Base-by-base conservation (phyloP, 2,797 vertebrate genomes). In the Xiphorhynchus erythropygius region DNA sequence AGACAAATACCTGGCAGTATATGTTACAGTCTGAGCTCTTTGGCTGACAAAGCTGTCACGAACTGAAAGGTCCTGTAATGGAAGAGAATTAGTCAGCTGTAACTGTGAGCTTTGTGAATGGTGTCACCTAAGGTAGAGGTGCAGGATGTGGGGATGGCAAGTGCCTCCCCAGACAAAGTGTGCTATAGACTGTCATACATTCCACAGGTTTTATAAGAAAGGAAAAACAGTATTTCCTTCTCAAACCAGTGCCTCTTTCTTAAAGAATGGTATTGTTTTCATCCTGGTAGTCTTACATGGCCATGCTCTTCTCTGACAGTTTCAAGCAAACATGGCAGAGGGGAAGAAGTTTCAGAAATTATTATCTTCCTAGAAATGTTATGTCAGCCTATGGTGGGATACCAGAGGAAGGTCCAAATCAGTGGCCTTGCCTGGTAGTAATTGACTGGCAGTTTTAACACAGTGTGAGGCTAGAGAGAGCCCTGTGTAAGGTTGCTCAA, bases 1-100 rank as follows among this genome's bases (percentile, higher is more conserved):
- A 91, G 89, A 89, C 79, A 88, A 83, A 87, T 77, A 92, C 62
- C 93, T 96, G 91, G 85, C 84, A 95, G 62, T 30, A 1, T 63
- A 5, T 2, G 1, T 83, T 94, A 89, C 65, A 59, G 76, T 71
- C 87, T 93, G 87, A 92, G 63, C 69, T 75, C 55, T 65, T 94
- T 93, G 91, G 82, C 94, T 92, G 91, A 81, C 79, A 86, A 78
- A 93, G 69, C 60, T 91, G 57, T 92, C 87, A 91, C 1, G 3
- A 93, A 73, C 57, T 78, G 64, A 81, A 67, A 63, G 57, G 50
- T 73, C 76, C 59, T 94, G 87, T 89, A 91, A 89, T 84, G 87
- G 92, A 95, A 93, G 78, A 82, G 87, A 52, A 84, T 91, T 50
- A 57, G 68, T 91, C 87, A 85, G 73, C 69, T 89, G 67, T 52